These are phyloP conservation scores for Amblyjoppa proteus DNA, from an alignment of 2,888 invertebrate genomes.

Conservation along the genomic window DNA sequence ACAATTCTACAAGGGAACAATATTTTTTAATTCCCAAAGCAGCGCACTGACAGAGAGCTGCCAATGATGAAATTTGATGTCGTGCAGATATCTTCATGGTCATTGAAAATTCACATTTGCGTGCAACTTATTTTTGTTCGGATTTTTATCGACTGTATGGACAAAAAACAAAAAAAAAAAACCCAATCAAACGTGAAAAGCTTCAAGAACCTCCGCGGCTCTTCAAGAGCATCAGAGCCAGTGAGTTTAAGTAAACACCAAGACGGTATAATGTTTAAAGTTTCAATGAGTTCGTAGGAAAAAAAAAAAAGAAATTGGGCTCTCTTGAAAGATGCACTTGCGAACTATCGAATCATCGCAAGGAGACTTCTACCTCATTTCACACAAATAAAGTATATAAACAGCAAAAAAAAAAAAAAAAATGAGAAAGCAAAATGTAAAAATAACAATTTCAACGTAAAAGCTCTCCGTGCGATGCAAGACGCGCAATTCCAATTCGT, in stretches of 20 bases:
- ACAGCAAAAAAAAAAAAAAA: background rate
- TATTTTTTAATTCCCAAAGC: too few relatives aligned
- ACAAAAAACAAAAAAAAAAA: too few relatives aligned
- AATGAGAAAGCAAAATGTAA: background rate
- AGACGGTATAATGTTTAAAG: background rate
- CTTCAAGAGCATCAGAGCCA: background rate
- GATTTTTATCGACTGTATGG: too few relatives aligned
- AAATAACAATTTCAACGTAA: constrained; percentile 8
- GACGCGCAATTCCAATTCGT: background rate
- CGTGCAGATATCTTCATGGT: too few relatives aligned
- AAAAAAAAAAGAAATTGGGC: background rate
- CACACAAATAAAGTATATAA: too few relatives aligned
- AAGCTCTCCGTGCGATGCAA: background rate
- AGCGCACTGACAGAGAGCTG: too few relatives aligned
- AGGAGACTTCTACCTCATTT: background rate
- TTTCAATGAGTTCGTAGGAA: background rate
- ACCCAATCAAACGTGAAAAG: too few relatives aligned
- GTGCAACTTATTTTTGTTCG: too few relatives aligned
- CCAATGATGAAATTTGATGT: too few relatives aligned
- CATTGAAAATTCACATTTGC: too few relatives aligned
- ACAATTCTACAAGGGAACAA: too few relatives aligned
- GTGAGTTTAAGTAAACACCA: background rate
- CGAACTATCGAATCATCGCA: background rate
- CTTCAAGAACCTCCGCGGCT: background rate
- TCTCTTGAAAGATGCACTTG: too few relatives aligned